Conservation (phyloP, 2,888 invertebrate species). For the Julus scanicus region DNA sequence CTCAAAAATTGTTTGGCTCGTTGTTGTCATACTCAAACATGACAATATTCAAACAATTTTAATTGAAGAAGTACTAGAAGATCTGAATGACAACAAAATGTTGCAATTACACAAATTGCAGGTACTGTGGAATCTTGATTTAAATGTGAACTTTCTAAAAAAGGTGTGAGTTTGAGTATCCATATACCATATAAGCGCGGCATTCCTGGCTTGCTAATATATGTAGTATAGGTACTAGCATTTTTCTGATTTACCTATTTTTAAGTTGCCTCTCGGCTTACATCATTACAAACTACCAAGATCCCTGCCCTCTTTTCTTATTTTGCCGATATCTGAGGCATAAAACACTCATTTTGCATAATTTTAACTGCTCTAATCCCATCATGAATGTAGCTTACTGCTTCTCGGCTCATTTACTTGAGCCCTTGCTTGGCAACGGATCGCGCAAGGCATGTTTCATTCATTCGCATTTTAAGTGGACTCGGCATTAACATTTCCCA, state of each 20-base stretch:
- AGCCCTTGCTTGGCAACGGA: slow-evolving; percentile 2
- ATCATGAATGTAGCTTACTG: neutral
- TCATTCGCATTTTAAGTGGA: neutral
- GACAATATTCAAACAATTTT: no score
- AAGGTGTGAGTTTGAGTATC: no score
- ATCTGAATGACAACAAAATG: no score
- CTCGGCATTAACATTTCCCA: neutral
- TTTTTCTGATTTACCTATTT: neutral
- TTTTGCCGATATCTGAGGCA: neutral
- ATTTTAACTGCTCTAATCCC: slow-evolving; percentile 7
- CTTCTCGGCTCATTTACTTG: slow-evolving; percentile 4
- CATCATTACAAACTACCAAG: neutral
- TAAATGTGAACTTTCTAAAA: no score
- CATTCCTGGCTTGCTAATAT: no score
- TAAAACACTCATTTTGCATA: slow-evolving; percentile 2
- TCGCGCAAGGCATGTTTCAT: slow-evolving; percentile 4
- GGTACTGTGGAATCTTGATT: no score
- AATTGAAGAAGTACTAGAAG: no score
- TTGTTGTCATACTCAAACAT: no score
- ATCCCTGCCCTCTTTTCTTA: neutral
- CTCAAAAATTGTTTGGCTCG: no score
- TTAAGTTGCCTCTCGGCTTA: neutral
- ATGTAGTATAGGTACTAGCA: no score
- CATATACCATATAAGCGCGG: no score
- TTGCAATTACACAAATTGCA: no score